These are phyloP conservation scores for Macroglossus sobrinus DNA, from an alignment of 2,113 vertebrate genomes.

Conservation along the genomic window DNA sequence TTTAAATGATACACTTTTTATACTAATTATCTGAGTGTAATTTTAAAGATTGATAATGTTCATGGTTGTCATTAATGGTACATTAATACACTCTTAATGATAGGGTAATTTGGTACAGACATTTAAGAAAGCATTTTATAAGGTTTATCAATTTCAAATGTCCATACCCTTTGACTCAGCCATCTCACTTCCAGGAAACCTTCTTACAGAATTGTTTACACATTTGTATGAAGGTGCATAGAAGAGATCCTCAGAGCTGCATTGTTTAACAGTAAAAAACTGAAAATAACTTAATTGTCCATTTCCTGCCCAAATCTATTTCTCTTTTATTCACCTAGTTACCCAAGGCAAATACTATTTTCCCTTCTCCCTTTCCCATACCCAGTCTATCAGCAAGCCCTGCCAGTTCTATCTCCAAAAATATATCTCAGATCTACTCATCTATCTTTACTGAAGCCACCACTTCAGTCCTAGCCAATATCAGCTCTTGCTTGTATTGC, in stretches of 20 bases:
- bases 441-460: neutral
- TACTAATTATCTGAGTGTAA: neutral
- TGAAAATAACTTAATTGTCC: neutral
- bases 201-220: neutral
- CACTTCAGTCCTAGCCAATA: neutral
- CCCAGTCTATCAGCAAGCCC: neutral
- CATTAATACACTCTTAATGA: neutral
- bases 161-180: neutral
- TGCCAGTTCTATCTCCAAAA: neutral
- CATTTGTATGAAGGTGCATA: neutral
- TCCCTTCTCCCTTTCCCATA: neutral
- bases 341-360: neutral
- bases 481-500: neutral
- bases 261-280: neutral
- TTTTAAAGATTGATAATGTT: neutral
- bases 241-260: neutral
- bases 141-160: neutral
- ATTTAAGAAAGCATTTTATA: constrained; percentile 9
- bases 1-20: neutral
- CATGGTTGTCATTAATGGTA: neutral
- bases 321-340: neutral
- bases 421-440: neutral
- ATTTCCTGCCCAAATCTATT: neutral
- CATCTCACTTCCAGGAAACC: neutral
- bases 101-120: neutral